Percentiles rank a stretch among this genome's conserved stretches.
Evolutionary conservation across 1,140 invertebrate species (phyloP).

Genomic region (Leptoteleia sp.): DNA sequence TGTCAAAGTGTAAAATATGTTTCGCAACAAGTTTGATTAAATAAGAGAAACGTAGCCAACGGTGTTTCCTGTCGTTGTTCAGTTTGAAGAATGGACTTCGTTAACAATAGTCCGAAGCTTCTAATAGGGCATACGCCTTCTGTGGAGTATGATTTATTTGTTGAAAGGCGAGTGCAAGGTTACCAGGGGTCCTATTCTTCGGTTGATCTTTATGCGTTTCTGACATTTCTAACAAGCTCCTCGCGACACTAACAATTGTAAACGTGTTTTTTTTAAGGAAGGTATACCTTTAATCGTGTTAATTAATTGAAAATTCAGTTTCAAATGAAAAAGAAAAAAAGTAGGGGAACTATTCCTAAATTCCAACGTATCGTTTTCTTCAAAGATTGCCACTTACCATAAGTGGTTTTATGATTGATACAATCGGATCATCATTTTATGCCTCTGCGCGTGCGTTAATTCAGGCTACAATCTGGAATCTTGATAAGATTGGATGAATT

Average conservation of each 20-base stretch:
- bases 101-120: conserved; percentile 26
- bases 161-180: conserved; percentile 31
- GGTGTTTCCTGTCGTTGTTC: conserved; percentile 1
- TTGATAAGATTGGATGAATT: no score
- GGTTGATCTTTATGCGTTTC: not conserved
- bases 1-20: not conserved
- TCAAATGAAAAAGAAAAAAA: no score
- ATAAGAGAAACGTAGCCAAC: not conserved
- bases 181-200: conserved; percentile 11
- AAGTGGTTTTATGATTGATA: no score
- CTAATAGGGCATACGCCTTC: conserved; percentile 28
- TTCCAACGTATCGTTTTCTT: no score
- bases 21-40: conserved; percentile 1
- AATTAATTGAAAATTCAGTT: no score
- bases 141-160: conserved; percentile 17
- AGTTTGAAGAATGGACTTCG: conserved; percentile 16
- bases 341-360: no score
- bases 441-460: no score
- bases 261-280: no score
- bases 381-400: no score
- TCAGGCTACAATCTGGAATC: no score
- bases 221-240: conserved; percentile 9
- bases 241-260: not conserved
- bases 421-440: no score
- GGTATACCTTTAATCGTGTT: no score